Conservation (phyloP, 1,140 invertebrate species). For the Telenomus remus region DNA sequence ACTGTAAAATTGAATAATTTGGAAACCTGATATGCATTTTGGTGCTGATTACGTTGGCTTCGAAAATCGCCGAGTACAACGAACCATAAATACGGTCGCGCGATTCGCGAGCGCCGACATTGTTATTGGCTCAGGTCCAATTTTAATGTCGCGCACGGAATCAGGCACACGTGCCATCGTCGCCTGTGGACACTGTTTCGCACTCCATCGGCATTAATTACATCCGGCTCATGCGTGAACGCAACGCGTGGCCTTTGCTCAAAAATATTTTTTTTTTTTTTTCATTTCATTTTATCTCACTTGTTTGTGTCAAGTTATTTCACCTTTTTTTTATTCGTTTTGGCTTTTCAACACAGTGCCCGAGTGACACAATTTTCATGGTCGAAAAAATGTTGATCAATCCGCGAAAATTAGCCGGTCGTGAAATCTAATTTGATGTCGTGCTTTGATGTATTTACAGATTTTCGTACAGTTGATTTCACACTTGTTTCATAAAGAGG, state of each 20-base stretch:
- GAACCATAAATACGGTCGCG: constrained; percentile 29
- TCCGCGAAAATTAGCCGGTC: constrained; percentile 12
- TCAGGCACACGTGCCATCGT: constrained; percentile 47
- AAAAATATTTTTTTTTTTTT: background rate
- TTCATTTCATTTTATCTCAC: background rate
- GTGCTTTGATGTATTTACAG: constrained; percentile 28
- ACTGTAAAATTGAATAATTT: constrained; percentile 22
- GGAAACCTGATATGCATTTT: constrained; percentile 24
- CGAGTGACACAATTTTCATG: constrained; percentile 1
- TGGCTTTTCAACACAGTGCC: background rate
- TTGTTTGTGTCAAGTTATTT: background rate
- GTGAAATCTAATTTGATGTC: constrained; percentile 21
- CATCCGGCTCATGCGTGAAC: constrained; percentile 41
- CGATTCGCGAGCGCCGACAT: constrained; percentile 22
- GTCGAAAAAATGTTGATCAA: constrained; percentile 4
- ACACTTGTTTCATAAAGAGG: too few species aligned
- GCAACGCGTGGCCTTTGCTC: constrained; percentile 2
- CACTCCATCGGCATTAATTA: constrained; percentile 56
- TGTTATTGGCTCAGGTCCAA: constrained; percentile 52
- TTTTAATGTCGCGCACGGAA: constrained; percentile 44
- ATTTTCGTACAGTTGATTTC: background rate
- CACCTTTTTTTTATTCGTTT: background rate
- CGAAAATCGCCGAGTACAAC: constrained; percentile 36
- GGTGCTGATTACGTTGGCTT: constrained; percentile 25
- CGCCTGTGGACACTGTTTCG: constrained; percentile 46